A percentile compares a stretch with the other conserved stretches of the same genome.
These are phyloP conservation scores for Eulemur macaco DNA, from an alignment of 2,113 vertebrate genomes.

Conservation along the genomic window DNA sequence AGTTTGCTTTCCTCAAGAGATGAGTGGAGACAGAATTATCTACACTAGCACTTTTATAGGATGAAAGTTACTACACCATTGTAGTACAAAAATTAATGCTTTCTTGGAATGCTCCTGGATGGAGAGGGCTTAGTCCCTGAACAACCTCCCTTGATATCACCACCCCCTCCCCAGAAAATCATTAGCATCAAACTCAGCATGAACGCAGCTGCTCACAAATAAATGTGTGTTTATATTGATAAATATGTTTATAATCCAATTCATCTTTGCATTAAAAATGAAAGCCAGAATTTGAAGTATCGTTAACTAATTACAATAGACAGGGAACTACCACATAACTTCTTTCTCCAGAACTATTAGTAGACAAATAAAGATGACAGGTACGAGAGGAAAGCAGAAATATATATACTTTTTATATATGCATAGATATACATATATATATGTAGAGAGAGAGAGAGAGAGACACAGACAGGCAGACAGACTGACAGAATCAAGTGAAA, in stretches of 20 bases:
- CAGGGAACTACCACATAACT: neutral
- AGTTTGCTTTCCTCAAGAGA: too few relatives aligned
- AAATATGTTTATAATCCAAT: neutral
- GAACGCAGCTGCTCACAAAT: neutral
- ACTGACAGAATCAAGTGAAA: neutral
- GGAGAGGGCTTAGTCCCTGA: neutral
- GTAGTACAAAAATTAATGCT: too few relatives aligned
- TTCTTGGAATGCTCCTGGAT: too few relatives aligned
- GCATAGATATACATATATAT: too few relatives aligned
- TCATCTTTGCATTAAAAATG: neutral
- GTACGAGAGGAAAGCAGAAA: neutral
- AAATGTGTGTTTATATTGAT: neutral
- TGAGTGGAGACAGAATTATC: too few relatives aligned
- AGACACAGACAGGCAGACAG: too few relatives aligned
- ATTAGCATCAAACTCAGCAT: neutral
- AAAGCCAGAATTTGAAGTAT: neutral
- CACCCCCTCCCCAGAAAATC: neutral
- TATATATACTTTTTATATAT: too few relatives aligned
- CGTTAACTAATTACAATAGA: neutral
- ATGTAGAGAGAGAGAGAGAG: neutral
- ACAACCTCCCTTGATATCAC: neutral
- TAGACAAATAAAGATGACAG: neutral
- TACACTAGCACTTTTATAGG: too few relatives aligned
- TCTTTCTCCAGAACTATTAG: neutral
- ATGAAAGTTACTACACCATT: too few relatives aligned